phyloP scores from a whole-genome alignment of 2,797 vertebrate genomes.

The Gallirallus australis region DNA sequence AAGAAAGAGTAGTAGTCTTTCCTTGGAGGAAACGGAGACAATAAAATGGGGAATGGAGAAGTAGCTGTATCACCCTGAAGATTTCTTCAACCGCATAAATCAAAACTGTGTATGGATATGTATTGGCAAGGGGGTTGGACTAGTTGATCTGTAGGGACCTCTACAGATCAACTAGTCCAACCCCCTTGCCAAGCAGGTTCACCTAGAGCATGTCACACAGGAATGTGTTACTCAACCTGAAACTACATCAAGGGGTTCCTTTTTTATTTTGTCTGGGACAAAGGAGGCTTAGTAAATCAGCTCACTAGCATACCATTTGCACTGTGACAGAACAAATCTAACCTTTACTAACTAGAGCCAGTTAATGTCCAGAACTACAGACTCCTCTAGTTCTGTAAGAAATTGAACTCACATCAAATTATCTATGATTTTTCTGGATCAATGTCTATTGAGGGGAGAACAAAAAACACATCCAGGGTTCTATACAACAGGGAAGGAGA shows the following conservation, averaged over 20 bases:
- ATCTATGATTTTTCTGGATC: not conserved
- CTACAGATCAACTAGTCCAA: too few species aligned
- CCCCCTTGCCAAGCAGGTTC: too few species aligned
- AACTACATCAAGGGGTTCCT: not conserved
- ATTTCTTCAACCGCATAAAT: not conserved
- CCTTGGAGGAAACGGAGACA: not conserved
- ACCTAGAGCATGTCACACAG: too few species aligned
- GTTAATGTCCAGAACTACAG: not conserved
- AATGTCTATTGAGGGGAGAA: not conserved
- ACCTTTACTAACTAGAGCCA: not conserved
- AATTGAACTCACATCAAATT: not conserved
- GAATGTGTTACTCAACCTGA: not conserved
- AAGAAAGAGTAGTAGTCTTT: not conserved
- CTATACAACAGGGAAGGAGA: not conserved
- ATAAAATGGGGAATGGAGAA: not conserved
- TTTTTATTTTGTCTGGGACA: not conserved
- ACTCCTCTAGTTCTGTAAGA: not conserved
- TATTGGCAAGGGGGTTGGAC: too few species aligned
- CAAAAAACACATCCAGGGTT: not conserved
- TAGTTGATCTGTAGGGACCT: too few species aligned
- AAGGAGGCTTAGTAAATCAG: not conserved
- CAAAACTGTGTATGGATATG: not conserved
- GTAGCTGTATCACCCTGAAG: not conserved
- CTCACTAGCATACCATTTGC: not conserved
- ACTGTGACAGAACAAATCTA: not conserved